Conservation (phyloP, 2,888 invertebrate genomes). For the Drosophila melanocephala region DNA sequence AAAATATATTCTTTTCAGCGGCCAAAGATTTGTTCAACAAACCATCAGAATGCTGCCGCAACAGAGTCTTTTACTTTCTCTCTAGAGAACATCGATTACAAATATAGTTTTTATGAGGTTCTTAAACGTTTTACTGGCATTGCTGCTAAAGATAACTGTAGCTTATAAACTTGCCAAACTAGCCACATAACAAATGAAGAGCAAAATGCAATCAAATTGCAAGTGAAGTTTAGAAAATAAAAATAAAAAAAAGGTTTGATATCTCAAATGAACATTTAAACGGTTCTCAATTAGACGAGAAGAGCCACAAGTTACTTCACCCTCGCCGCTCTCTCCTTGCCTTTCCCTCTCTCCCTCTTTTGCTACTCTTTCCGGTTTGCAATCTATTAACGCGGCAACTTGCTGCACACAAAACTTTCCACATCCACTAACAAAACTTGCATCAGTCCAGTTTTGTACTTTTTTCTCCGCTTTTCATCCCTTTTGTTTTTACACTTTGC, state of each 20-base stretch:
- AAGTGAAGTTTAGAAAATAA: background rate
- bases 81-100: background rate
- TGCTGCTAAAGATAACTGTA: background rate
- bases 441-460: slow-evolving; percentile 30
- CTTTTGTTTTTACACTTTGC: slow-evolving; percentile 3
- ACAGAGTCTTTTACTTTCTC: background rate
- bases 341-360: background rate
- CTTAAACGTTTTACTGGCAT: background rate
- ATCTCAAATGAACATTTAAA: slow-evolving; percentile 28
- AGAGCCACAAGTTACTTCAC: slow-evolving; percentile 4
- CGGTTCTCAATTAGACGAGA: slow-evolving; percentile 35
- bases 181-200: background rate
- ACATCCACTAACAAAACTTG: slow-evolving; percentile 35
- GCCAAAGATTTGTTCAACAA: background rate
- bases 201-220: background rate
- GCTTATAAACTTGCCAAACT: background rate
- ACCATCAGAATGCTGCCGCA: too few species aligned
- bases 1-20: background rate
- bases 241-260: slow-evolving; percentile 1
- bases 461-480: slow-evolving; percentile 1
- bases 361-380: slow-evolving; percentile 13
- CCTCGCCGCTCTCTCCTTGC: background rate
- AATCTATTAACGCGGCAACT: slow-evolving; percentile 46
- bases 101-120: background rate
- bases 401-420: slow-evolving; percentile 18